phyloP scores from a whole-genome alignment of 92 coral and sea anemone species.

The Palythoa heliodiscus region DNA sequence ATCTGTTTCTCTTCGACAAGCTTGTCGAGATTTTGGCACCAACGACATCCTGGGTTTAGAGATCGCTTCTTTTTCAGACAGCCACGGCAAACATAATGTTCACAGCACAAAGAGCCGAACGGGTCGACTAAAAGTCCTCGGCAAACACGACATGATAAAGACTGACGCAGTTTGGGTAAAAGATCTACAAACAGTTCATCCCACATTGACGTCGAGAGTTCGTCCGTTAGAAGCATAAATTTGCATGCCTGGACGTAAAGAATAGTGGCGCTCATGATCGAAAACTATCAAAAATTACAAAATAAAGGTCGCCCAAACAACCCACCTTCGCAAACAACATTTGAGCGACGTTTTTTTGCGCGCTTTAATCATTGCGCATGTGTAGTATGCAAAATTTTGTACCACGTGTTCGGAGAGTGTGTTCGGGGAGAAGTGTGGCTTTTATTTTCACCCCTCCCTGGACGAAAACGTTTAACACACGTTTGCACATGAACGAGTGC shows the following conservation, averaged over 20 bases:
- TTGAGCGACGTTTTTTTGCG: slow-evolving; percentile 38
- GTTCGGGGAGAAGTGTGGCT: not conserved
- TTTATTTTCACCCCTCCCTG: not conserved
- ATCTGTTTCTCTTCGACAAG: slow-evolving; percentile 85
- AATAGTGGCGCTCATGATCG: slow-evolving; percentile 83
- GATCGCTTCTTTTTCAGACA: slow-evolving; percentile 92
- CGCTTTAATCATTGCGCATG: slow-evolving; percentile 44
- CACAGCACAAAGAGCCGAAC: slow-evolving; percentile 86
- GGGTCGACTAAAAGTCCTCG: slow-evolving; percentile 92
- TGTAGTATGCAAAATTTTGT: slow-evolving; percentile 7
- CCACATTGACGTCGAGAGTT: slow-evolving; percentile 69
- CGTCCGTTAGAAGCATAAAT: slow-evolving; percentile 81
- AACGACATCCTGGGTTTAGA: slow-evolving; percentile 93
- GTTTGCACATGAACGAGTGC: not conserved
- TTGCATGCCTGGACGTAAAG: slow-evolving; percentile 97
- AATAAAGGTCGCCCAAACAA: not conserved
- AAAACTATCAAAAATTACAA: not conserved
- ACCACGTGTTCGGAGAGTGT: slow-evolving; percentile 21
- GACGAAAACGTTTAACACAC: not conserved
- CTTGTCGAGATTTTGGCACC: slow-evolving; percentile 91
- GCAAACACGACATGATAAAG: slow-evolving; percentile 97
- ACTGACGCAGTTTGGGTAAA: slow-evolving; percentile 86
- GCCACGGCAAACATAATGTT: slow-evolving; percentile 90
- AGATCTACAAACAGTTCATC: slow-evolving; percentile 69
- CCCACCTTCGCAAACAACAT: not conserved